Evolutionary conservation across 2,797 vertebrate species (phyloP).

Genomic region (Malacoctenus gilli): DNA sequence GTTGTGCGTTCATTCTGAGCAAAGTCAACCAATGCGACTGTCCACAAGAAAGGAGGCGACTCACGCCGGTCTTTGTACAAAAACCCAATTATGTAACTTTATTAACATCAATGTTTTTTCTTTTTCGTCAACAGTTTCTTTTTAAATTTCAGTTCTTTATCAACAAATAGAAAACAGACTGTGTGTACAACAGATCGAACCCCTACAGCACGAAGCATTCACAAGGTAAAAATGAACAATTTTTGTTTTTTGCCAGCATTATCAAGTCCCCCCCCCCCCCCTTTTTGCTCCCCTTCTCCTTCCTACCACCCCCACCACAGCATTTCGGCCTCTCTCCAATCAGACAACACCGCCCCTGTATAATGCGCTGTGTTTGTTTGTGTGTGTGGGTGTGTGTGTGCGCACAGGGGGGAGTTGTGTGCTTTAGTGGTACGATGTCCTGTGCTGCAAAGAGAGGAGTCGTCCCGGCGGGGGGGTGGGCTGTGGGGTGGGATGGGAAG

Average conservation of each 20-base stretch:
- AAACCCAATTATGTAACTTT: constrained; percentile 99
- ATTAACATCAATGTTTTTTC: constrained; percentile 93
- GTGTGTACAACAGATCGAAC: constrained; percentile 95
- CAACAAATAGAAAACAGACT: constrained; percentile 99
- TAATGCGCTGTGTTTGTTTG: too few relatives aligned
- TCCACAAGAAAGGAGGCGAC: constrained; percentile 54
- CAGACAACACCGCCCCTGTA: constrained; percentile 20
- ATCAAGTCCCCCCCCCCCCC: constrained; percentile 60
- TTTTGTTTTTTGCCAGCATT: constrained; percentile 67
- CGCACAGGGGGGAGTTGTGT: constrained; percentile 41
- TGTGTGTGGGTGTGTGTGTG: too few relatives aligned
- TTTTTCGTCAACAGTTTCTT: constrained; percentile 79
- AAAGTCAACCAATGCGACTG: constrained; percentile 11
- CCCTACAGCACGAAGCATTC: constrained; percentile 99
- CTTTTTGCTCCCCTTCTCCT: background rate
- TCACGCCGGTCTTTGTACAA: constrained; percentile 84
- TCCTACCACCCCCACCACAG: constrained; percentile 17
- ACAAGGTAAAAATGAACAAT: constrained; percentile 96
- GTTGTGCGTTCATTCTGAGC: constrained; percentile 18
- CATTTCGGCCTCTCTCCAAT: constrained; percentile 26
- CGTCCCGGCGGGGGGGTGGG: constrained; percentile 70
- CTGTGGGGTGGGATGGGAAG: constrained; percentile 15
- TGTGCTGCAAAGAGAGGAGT: constrained; percentile 48
- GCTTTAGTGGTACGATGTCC: constrained; percentile 53
- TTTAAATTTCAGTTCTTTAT: constrained; percentile 89